Evolutionary conservation across 2,888 invertebrate species (phyloP), one percentile per base, ranked within the genome.

Genomic region (Hoplodrina blanda): DNA sequence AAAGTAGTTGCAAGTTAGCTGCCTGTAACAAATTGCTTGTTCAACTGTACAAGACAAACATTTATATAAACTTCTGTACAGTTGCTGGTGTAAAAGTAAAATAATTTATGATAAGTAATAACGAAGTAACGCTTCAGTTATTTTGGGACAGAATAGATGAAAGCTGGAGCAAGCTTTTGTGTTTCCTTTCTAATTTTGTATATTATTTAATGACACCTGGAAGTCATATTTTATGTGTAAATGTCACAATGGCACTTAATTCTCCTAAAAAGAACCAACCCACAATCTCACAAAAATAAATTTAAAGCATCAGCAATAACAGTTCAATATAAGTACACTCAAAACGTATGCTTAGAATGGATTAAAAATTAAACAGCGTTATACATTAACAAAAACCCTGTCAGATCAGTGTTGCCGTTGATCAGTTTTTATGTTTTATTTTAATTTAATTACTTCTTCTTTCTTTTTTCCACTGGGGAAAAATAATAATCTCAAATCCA

Each of bases 191-290:
- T 15, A 20, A 8, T 53, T 67, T 67, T 52, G 37, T 50, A 57
- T 41, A 30, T 17, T 30, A 20, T 50, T 55, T 52, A 30, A 62
- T 68, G 25, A 13, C 46, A 50, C 41, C 37, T 70, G 64, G 46
- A 81, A 60, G 49, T 60, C 65, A 53, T 60, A 55, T 70, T 66
- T 70, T 30, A 56, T 63, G 63, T 20, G 5, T 53, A 30, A 20
- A 25, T 41, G 25, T n/a, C 20, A 44, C 19, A 54, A 20, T 46
- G 2, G 46, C 5, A 17, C 46, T 46, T 46, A 11, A 17, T 46
- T 17, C 46, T 46, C 6, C 46, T 4, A 46, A 46, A 46, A 46
- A 2, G 15, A 17, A 17, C 15, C 46, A 46, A 46, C 46, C 46
- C 46, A 46, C 46, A 13, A 13, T 41, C 11, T 41, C 2, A 1